A percentile compares a stretch with the other conserved stretches of the same genome.
Conservation (phyloP, 2,797 vertebrate genomes). For the Myioborus melanocephalus region DNA sequence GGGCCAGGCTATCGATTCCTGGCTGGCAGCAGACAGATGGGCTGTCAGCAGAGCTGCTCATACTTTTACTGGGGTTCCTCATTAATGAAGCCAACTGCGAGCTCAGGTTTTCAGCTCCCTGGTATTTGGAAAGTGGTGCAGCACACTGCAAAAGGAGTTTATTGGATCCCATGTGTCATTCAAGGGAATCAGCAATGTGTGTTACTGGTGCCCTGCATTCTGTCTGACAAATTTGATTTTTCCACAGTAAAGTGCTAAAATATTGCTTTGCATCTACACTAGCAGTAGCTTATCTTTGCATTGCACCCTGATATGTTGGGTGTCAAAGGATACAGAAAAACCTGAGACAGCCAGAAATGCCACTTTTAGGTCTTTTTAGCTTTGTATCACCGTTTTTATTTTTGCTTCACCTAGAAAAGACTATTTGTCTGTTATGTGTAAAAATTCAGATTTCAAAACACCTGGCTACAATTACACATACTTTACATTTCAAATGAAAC, state of each 20-base stretch:
- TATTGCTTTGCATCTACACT: background rate
- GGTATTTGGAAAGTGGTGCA: background rate
- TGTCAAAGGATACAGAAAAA: background rate
- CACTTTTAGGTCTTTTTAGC: background rate
- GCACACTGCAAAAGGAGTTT: slow-evolving; percentile 19
- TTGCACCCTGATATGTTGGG: background rate
- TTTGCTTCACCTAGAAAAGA: background rate
- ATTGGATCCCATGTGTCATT: slow-evolving; percentile 8
- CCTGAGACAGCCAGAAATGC: background rate
- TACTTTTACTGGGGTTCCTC: slow-evolving; percentile 38
- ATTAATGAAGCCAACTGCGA: slow-evolving; percentile 19
- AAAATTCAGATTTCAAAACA: background rate
- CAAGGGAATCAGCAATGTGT: background rate
- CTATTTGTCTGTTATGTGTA: background rate
- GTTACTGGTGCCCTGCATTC: background rate
- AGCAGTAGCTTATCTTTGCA: background rate
- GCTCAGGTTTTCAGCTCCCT: slow-evolving; percentile 3
- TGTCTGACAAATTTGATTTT: background rate
- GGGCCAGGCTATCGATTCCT: slow-evolving; percentile 22
- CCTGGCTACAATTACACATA: background rate
- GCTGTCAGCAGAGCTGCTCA: slow-evolving; percentile 48
- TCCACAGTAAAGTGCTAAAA: background rate
- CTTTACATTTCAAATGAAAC: background rate
- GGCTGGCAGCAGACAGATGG: slow-evolving; percentile 66
- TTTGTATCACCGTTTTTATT: background rate